Evolutionary conservation across 2,113 vertebrate species (phyloP).

Genomic region (Bostrychus sinensis): DNA sequence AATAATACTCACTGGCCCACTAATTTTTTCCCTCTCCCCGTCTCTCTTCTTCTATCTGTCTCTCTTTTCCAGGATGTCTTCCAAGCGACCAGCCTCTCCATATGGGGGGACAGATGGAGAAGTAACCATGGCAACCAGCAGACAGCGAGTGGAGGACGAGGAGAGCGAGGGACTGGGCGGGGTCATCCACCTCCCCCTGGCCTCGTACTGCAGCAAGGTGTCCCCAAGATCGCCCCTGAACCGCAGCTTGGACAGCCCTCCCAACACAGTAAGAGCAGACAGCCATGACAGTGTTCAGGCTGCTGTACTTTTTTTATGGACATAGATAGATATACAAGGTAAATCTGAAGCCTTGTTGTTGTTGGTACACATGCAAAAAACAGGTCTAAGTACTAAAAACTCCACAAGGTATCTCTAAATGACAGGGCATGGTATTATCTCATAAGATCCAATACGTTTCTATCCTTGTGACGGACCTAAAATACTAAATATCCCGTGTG

Average conservation of each 20-base stretch:
- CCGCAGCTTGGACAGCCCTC: conserved; percentile 88
- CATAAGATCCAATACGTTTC: too few relatives aligned
- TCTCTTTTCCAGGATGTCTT: conserved; percentile 99
- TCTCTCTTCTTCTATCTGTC: conserved; percentile 82
- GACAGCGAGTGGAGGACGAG: conserved; percentile 98
- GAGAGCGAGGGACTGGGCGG: conserved; percentile 91
- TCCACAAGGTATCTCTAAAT: too few relatives aligned
- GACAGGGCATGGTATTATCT: too few relatives aligned
- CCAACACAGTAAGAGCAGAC: conserved; percentile 77
- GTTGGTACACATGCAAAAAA: too few relatives aligned
- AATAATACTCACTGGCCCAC: conserved; percentile 62
- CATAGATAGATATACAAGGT: too few relatives aligned
- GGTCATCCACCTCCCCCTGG: conserved; percentile 98
- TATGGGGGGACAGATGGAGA: conserved; percentile 99
- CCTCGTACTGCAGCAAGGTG: conserved; percentile 94
- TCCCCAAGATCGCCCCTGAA: conserved; percentile 88
- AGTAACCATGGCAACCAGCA: conserved; percentile 99
- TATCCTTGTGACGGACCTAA: neutral
- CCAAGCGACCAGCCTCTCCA: conserved; percentile 99
- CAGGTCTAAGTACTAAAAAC: too few relatives aligned
- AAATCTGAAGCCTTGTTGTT: too few relatives aligned
- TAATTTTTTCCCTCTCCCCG: conserved; percentile 42
- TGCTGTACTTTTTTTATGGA: too few relatives aligned
- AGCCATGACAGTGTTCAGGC: rapidly evolving
- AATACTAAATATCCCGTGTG: neutral